Percentiles rank a stretch among this genome's conserved stretches.
Conservation (phyloP, 2,113 vertebrate genomes). For the Lasiurus cinereus region DNA sequence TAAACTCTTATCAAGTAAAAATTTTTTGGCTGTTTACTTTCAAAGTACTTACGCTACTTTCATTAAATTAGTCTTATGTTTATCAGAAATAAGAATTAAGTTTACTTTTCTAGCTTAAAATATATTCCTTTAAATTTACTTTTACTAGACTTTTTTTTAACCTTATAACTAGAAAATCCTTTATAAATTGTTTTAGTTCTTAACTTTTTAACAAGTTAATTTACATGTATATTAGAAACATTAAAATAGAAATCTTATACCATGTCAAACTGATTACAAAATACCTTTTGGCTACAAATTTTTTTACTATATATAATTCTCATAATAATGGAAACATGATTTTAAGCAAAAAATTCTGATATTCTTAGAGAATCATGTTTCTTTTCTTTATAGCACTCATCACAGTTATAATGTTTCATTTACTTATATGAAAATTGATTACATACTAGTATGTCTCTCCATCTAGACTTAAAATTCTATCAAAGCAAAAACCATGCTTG, state of each 20-base stretch:
- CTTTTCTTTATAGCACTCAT: background rate
- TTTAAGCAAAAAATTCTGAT: slow-evolving; percentile 14
- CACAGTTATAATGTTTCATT: background rate
- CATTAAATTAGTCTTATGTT: slow-evolving; percentile 32
- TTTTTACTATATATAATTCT: background rate
- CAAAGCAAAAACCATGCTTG: background rate
- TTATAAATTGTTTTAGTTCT: slow-evolving; percentile 11
- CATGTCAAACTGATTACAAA: slow-evolving; percentile 38
- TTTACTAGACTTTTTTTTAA: background rate
- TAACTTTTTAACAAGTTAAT: slow-evolving; percentile 24
- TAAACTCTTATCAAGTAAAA: background rate
- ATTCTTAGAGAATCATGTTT: background rate
- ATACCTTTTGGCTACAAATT: background rate
- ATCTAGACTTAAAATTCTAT: background rate
- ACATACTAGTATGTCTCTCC: background rate
- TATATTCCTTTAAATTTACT: background rate
- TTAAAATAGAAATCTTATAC: slow-evolving; percentile 1
- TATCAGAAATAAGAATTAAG: background rate
- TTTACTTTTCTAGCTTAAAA: slow-evolving; percentile 54
- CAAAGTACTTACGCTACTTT: background rate
- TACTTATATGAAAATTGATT: background rate
- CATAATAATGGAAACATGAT: slow-evolving; percentile 2
- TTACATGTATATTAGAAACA: background rate
- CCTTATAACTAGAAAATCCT: background rate
- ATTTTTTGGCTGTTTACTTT: background rate